phyloP scores from a whole-genome alignment of 2,113 vertebrate species.

The Panthera tigris region DNA sequence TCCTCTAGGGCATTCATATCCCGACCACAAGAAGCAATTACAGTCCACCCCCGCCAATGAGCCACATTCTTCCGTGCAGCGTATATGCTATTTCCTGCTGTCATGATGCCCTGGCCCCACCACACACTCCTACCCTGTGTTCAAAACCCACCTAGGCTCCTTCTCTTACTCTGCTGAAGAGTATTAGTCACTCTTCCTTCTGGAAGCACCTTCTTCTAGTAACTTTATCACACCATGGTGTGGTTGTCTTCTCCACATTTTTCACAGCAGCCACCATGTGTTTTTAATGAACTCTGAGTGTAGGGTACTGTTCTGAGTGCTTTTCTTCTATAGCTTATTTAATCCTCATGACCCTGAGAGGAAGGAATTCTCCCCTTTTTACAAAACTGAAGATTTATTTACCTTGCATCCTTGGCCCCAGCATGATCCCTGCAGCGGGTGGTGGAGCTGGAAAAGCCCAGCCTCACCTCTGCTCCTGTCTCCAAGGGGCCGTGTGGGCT shows the following conservation, averaged over 20 bases:
- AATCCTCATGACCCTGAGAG: background rate
- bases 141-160: background rate
- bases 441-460: background rate
- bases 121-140: background rate
- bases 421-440: background rate
- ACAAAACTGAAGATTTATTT: conserved; percentile 46
- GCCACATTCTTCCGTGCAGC: background rate
- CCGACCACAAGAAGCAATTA: conserved; percentile 10
- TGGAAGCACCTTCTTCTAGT: background rate
- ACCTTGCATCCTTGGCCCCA: background rate
- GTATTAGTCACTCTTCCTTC: background rate
- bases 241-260: background rate
- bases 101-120: background rate
- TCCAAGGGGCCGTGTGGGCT: background rate
- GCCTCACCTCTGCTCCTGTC: background rate
- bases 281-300: conserved; percentile 48
- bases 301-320: background rate
- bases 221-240: background rate
- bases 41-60: background rate
- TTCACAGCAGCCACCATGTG: background rate
- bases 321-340: conserved; percentile 18
- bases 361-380: background rate
- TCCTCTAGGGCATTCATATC: conserved; percentile 33
- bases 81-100: background rate
- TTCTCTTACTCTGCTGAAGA: background rate